Base-by-base conservation (phyloP, 2,888 invertebrate species). In the Lithophane socia region DNA sequence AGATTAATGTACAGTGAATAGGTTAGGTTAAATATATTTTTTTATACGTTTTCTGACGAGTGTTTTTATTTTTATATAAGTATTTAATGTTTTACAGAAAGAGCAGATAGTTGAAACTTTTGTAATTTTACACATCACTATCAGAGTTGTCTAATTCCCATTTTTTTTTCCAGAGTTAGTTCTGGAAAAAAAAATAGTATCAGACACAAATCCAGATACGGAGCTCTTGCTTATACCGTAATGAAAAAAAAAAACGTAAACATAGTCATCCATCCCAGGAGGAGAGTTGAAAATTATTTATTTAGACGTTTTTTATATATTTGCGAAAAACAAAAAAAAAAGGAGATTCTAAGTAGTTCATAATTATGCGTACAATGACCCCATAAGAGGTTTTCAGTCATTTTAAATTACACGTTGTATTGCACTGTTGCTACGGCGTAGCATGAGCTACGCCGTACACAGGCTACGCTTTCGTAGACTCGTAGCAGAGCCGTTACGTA, bases 1-100 rank as follows among this genome's bases (percentile, higher is more conserved):
- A 83, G 94, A 95, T 79, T 96, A 94, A 88, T 80, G 63, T 83
- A 86, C 89, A 91, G 90, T 90, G 90, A 91, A 80, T 85, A 85
- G 79, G 77, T 83, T 86, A 85, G 49, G 64, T 80, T 85, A 65
- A 83, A 84, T 80, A 75, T 65, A 66, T 54, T 54, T 68, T 68
- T 69, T 72, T 69, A 44, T 69, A 65, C 5, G 21, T 72, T 58
- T 24, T 37, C 9, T 65, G 9, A 58, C 13, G 0, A 12, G 8
- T 13, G 18, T 42, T 47, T 58, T 60, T 52, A 0, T 37, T 67
- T 52, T 37, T 2, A 3, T 29, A 52, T 67, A 3, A 21, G 49
- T 67, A 8, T 16, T 7, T 29, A 49, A 21, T 52, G 52, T 21
- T 66, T 3, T 21, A 37, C 5, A 54, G 67, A n/a, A 52, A 37